phyloP scores from a whole-genome alignment of 2,888 invertebrate species.

The Diarsia brunnea region DNA sequence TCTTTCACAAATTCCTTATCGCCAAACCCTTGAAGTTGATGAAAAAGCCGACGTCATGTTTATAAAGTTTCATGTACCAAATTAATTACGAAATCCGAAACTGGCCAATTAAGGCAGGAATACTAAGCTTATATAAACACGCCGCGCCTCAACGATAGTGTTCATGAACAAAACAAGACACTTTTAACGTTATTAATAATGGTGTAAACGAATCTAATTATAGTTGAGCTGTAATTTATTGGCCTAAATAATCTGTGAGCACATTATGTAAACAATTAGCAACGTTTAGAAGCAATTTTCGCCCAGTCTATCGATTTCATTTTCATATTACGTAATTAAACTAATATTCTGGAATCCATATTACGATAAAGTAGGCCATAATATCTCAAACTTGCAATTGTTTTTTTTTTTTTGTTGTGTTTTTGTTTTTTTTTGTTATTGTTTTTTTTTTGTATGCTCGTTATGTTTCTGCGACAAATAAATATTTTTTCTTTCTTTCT shows the following conservation, averaged over 20 bases:
- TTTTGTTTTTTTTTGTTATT: too few species aligned
- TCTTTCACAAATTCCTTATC: slow-evolving; percentile 8
- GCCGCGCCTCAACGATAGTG: slow-evolving; percentile 27
- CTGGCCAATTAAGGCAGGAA: slow-evolving; percentile 43
- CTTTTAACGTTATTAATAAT: slow-evolving; percentile 23
- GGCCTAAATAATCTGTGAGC: neutral
- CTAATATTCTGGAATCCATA: too few species aligned
- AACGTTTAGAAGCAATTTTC: too few species aligned
- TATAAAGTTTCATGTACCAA: slow-evolving; percentile 20
- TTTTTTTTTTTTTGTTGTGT: too few species aligned
- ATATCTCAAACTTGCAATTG: too few species aligned
- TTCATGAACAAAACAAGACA: slow-evolving; percentile 18
- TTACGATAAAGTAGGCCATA: too few species aligned
- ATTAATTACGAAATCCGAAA: slow-evolving; percentile 47
- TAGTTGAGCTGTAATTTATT: neutral
- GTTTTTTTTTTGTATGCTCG: too few species aligned
- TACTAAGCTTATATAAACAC: slow-evolving; percentile 47
- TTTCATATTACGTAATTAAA: too few species aligned
- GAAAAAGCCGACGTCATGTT: slow-evolving; percentile 29
- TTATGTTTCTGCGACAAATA: too few species aligned
- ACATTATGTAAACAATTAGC: neutral
- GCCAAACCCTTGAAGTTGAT: neutral
- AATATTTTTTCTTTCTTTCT: too few species aligned
- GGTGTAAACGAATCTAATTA: neutral
- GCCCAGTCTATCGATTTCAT: too few species aligned